Base-by-base conservation (phyloP, 2,113 vertebrate species). In the Ciconia maguari region DNA sequence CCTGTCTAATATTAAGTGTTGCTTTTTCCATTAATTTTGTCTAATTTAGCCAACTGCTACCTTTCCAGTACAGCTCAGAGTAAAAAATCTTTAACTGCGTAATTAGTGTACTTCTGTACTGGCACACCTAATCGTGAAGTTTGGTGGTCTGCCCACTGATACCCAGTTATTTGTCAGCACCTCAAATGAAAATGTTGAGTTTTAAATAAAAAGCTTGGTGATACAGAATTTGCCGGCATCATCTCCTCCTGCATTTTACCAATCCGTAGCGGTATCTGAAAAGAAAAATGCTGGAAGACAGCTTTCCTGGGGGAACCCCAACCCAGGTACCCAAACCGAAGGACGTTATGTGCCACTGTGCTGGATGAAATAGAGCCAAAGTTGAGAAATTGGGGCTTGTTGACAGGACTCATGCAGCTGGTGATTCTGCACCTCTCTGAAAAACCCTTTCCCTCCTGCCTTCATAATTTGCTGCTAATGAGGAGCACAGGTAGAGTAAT, bases 11-110 rank as follows among this genome's bases (percentile, higher is more conserved):
- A 94, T 18, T 55, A 86, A 89, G 38, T n/a, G 70, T 62, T 95
- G 48, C 38, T 77, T 94, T 90, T 94, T 84, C 68, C 81, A 91
- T 93, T 83, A 85, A 80, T 93, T 95, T 92, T 84, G 74, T 66
- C 66, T 77, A 91, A 88, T 88, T 96, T 87, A 93, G 36, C 38
- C n/a, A 92, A 64, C 68, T 83, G 69, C 36, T 95, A 13, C 52
- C 18, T 68, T 82, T 85, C 88, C 66, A 58, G 46, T 79, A 21
- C 26, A 60, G 13, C 66, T 88, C 42, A 68, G 49, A 64, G 20
- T 34, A 19, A 91, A 83, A 44, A 58, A 20, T 14, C 38, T 76
- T 70, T 55, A 86, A 30, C 20, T 62, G 34, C 2, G 1, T 79
- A 71, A 81, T 80, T 66, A 89, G n/a, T 55, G n/a, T 25, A 38